Evolutionary conservation across 2,797 vertebrate genomes (phyloP).

Genomic region (Lateolabrax maculatus): DNA sequence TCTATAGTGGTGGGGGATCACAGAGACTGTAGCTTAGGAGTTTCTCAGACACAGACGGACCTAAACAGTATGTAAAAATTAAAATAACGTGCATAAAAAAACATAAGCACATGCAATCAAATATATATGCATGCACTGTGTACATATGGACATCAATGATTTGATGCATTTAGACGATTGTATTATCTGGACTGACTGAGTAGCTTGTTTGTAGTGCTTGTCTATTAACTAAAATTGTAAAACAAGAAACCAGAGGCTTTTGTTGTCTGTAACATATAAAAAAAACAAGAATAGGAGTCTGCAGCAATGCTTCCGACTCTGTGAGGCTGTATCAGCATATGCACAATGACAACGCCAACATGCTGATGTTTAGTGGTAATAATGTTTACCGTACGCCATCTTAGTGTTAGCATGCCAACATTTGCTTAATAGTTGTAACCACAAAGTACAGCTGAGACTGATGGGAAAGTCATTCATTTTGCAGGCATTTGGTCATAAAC

Average conservation of each 20-base stretch:
- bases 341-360: neutral
- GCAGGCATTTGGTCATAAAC: neutral
- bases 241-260: constrained; percentile 8
- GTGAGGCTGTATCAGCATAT: neutral
- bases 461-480: neutral
- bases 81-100: constrained; percentile 18
- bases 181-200: neutral
- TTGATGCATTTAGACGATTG: neutral
- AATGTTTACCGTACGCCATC: neutral
- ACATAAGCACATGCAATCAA: constrained; percentile 10
- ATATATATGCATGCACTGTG: neutral
- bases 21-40: constrained; percentile 43
- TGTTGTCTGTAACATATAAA: neutral
- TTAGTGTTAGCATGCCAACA: neutral
- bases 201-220: constrained; percentile 9
- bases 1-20: constrained; percentile 49
- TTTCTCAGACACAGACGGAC: constrained; percentile 29
- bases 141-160: neutral
- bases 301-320: neutral
- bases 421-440: neutral
- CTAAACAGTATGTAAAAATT: constrained; percentile 22
- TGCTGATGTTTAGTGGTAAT: neutral
- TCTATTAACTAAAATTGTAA: constrained; percentile 1
- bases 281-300: neutral
- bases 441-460: too few species aligned